phyloP scores from a whole-genome alignment of 1,140 invertebrate genomes.

The Drosophila triauraria region DNA sequence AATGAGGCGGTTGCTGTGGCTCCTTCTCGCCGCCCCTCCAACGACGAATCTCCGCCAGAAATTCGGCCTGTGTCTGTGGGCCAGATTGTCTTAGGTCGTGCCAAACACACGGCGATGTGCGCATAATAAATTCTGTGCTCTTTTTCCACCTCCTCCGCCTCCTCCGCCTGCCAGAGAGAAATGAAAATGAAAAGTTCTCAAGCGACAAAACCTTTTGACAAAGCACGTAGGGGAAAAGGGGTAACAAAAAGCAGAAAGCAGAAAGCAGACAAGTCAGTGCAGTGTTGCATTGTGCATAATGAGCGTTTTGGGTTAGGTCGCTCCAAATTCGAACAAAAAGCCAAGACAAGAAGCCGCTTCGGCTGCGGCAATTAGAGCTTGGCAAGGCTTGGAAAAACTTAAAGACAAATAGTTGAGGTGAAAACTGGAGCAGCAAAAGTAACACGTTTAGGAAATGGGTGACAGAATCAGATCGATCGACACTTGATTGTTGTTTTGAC shows the following conservation, averaged over 20 bases:
- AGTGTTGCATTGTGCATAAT: constrained; percentile 41
- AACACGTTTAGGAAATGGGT: constrained; percentile 23
- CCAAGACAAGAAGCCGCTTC: constrained; percentile 21
- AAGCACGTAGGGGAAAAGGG: constrained; percentile 38
- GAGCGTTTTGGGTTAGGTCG: constrained; percentile 55
- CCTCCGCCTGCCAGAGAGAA: constrained; percentile 31
- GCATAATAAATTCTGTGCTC: constrained; percentile 62
- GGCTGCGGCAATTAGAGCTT: constrained; percentile 5
- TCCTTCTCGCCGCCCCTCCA: neutral
- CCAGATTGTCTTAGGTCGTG: constrained; percentile 80
- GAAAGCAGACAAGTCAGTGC: constrained; percentile 12
- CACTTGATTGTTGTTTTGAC: neutral
- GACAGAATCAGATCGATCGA: constrained; percentile 35
- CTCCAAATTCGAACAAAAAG: constrained; percentile 49
- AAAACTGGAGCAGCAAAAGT: constrained; percentile 40
- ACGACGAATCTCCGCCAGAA: constrained; percentile 5
- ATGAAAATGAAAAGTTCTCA: constrained; percentile 79
- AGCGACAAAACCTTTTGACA: constrained; percentile 65
- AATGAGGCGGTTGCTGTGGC: constrained; percentile 35
- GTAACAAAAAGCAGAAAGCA: neutral
- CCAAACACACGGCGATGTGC: constrained; percentile 51
- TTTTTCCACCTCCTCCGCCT: neutral
- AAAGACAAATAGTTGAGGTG: constrained; percentile 34
- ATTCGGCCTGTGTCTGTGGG: constrained; percentile 46
- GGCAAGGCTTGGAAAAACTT: constrained; percentile 33